Conservation (phyloP, 2,888 invertebrate species). For the Macrophya alboannulata region DNA sequence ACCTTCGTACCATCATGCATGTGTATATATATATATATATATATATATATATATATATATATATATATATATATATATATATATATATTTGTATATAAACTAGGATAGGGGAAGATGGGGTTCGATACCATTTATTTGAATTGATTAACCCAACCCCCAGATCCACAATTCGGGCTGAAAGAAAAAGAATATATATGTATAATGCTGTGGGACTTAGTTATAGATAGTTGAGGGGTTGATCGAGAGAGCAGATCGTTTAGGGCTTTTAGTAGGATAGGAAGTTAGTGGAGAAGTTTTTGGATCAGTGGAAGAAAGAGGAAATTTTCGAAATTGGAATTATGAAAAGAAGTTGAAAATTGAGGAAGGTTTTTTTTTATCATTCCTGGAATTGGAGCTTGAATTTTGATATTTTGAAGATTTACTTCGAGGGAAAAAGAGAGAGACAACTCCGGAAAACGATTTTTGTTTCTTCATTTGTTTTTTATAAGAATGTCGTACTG, state of each 20-base stretch:
- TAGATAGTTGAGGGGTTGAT: slow-evolving; percentile 1
- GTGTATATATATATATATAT: neutral
- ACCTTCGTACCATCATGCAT: neutral
- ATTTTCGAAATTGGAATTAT: no score
- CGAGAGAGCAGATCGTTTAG: neutral
- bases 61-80: neutral
- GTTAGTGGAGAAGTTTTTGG: neutral
- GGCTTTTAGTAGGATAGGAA: neutral
- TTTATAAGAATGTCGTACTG: no score
- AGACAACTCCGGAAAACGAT: no score
- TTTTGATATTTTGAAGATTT: no score
- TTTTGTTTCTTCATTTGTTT: no score
- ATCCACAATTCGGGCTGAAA: neutral
- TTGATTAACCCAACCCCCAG: neutral
- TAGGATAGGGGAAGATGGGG: neutral
- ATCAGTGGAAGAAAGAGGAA: neutral
- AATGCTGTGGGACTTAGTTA: neutral
- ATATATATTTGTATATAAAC: no score
- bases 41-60: neutral
- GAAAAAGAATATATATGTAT: neutral
- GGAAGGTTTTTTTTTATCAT: no score
- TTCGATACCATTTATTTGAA: slow-evolving; percentile 15
- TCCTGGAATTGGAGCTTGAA: no score
- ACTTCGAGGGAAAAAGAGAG: no score
- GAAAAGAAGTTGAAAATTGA: no score